A percentile compares a stretch with the other conserved stretches of the same genome.
Conservation (phyloP, 2,113 vertebrate genomes). For the Plestiodon gilberti region DNA sequence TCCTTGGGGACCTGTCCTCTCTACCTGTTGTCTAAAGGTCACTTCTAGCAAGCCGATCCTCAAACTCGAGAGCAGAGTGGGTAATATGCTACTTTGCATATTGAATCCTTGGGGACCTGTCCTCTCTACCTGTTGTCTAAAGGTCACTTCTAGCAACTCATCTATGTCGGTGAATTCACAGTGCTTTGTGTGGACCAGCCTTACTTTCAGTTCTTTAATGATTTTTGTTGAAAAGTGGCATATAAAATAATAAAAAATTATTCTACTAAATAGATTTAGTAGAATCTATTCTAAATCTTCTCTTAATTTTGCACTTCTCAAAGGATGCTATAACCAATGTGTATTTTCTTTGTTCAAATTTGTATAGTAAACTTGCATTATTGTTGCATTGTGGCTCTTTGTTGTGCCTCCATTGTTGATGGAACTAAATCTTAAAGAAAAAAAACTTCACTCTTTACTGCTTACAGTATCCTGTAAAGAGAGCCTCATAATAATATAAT, state of each 20-base stretch:
- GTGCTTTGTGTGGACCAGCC: neutral
- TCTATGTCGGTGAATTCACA: neutral
- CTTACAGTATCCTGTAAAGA: neutral
- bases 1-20: neutral
- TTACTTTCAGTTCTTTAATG: neutral
- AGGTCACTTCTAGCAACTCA: neutral
- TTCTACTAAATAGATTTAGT: too few relatives aligned
- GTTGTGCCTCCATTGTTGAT: neutral
- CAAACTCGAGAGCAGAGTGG: too few relatives aligned
- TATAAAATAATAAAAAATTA: too few relatives aligned
- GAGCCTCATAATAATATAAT: too few relatives aligned
- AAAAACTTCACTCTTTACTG: neutral
- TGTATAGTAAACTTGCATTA: neutral
- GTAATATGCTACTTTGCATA: too few relatives aligned
- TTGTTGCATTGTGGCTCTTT: neutral
- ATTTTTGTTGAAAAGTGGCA: too few relatives aligned
- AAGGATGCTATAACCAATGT: neutral
- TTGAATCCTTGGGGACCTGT: neutral
- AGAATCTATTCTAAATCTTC: too few relatives aligned
- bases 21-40: neutral
- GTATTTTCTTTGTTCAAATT: neutral
- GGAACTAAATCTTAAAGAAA: neutral
- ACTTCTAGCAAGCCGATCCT: neutral
- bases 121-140: neutral
- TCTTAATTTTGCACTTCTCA: neutral